Evolutionary conservation across 2,888 invertebrate genomes (phyloP).

Genomic region (Aplocera efformata): DNA sequence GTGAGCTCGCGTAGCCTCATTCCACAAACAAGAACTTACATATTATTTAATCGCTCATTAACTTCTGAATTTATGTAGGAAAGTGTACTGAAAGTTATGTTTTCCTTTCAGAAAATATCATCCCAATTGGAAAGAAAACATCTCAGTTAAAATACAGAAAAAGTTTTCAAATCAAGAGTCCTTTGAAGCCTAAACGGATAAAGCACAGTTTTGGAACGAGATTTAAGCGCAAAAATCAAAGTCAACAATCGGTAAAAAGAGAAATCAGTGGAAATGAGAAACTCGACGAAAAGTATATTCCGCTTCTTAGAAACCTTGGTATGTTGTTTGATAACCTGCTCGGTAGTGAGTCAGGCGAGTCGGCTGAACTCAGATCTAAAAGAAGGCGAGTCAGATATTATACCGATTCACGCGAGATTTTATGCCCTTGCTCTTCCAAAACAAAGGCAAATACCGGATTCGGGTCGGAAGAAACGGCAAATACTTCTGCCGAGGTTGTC

Average conservation of each 20-base stretch:
- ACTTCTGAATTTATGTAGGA: neutral
- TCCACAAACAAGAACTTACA: constrained; percentile 4
- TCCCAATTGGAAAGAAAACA: constrained; percentile 31
- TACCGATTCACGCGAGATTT: constrained; percentile 17
- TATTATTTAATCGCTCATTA: constrained; percentile 5
- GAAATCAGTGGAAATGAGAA: constrained; percentile 52
- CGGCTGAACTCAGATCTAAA: constrained; percentile 39
- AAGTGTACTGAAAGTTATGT: neutral
- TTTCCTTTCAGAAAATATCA: constrained; percentile 34
- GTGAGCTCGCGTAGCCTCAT: constrained; percentile 25
- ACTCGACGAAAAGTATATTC: constrained; percentile 57
- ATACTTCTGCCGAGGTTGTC: constrained; percentile 54
- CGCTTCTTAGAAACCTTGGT: constrained; percentile 64
- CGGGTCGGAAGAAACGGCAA: constrained; percentile 58
- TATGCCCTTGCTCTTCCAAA: constrained; percentile 32
- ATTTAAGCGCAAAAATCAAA: constrained; percentile 43
- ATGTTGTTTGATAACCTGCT: constrained; percentile 68
- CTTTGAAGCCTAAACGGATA: constrained; percentile 53
- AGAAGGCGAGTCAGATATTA: constrained; percentile 39
- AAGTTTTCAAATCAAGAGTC: constrained; percentile 51
- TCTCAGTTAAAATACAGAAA: constrained; percentile 53
- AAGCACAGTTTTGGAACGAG: constrained; percentile 41
- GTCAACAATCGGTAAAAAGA: constrained; percentile 41
- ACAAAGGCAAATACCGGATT: constrained; percentile 20
- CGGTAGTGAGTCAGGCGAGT: constrained; percentile 47